These are phyloP conservation scores for Oryzaephilus surinamensis DNA, from an alignment of 1,140 invertebrate genomes.

Conservation along the genomic window DNA sequence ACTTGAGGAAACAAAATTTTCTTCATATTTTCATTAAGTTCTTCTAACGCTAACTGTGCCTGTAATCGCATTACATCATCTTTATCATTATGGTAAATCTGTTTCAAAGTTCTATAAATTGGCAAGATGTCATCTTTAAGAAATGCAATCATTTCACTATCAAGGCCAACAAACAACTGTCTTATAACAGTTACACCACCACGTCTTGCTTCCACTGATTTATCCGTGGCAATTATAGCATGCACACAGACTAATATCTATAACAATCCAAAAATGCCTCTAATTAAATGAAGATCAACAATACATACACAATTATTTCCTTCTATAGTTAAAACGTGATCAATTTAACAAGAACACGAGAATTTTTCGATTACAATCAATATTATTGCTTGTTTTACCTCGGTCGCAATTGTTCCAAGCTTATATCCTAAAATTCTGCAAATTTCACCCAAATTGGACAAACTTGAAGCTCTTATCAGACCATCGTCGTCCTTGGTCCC, in stretches of 20 bases:
- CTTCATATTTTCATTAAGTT: slow-evolving; percentile 59
- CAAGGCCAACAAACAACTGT: slow-evolving; percentile 61
- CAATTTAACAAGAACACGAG: too few species aligned
- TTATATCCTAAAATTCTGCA: slow-evolving; percentile 64
- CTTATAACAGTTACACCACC: slow-evolving; percentile 68
- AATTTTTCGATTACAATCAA: not conserved
- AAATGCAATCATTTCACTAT: slow-evolving; percentile 51
- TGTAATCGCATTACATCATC: slow-evolving; percentile 63
- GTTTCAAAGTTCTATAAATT: slow-evolving; percentile 59
- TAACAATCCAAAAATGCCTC: too few species aligned
- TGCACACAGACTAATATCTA: slow-evolving; percentile 61
- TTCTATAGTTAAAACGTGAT: too few species aligned
- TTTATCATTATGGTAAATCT: slow-evolving; percentile 48
- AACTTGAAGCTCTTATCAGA: slow-evolving; percentile 66
- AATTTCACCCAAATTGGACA: slow-evolving; percentile 80
- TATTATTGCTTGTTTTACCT: slow-evolving; percentile 36
- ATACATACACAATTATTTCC: too few species aligned
- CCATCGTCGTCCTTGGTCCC: slow-evolving; percentile 58
- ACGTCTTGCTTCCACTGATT: slow-evolving; percentile 56
- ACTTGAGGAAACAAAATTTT: slow-evolving; percentile 48
- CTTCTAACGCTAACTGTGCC: slow-evolving; percentile 61
- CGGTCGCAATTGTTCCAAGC: slow-evolving; percentile 57
- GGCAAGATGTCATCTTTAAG: slow-evolving; percentile 54
- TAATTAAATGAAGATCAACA: too few species aligned
- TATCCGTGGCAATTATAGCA: slow-evolving; percentile 56